Conservation (phyloP, 2,888 invertebrate genomes). For the Horisme vitalbata region DNA sequence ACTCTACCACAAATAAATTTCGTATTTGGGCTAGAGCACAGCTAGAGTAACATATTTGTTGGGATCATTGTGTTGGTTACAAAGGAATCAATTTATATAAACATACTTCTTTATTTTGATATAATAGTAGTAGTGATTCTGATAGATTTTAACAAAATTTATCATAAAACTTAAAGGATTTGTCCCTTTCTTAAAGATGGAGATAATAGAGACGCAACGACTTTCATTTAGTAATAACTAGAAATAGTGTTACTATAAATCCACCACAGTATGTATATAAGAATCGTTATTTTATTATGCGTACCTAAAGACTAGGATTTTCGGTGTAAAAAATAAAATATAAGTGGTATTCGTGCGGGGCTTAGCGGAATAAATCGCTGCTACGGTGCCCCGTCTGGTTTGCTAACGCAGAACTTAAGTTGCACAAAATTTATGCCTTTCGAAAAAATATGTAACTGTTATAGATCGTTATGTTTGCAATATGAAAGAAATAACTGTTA, state of each 20-base stretch:
- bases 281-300: neutral
- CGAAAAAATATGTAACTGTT: conserved; percentile 1
- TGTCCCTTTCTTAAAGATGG: no score
- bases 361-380: conserved; percentile 26
- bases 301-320: conserved; percentile 1
- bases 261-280: no score
- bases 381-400: conserved; percentile 24
- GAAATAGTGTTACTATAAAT: no score
- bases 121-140: no score
- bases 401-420: conserved; percentile 28
- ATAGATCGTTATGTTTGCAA: neutral
- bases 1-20: conserved; percentile 2
- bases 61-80: neutral
- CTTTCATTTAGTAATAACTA: no score
- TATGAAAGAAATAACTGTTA: neutral
- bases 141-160: neutral
- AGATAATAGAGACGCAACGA: no score
- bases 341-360: conserved; percentile 19
- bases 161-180: no score
- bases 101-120: no score
- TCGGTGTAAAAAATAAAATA: conserved; percentile 7
- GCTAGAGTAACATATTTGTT: neutral
- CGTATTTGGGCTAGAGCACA: neutral
- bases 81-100: neutral
- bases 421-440: conserved; percentile 20